A percentile compares a stretch with the other conserved stretches of the same genome.
phyloP scores from a whole-genome alignment of 2,888 invertebrate species.

The Strigamia maritima region DNA sequence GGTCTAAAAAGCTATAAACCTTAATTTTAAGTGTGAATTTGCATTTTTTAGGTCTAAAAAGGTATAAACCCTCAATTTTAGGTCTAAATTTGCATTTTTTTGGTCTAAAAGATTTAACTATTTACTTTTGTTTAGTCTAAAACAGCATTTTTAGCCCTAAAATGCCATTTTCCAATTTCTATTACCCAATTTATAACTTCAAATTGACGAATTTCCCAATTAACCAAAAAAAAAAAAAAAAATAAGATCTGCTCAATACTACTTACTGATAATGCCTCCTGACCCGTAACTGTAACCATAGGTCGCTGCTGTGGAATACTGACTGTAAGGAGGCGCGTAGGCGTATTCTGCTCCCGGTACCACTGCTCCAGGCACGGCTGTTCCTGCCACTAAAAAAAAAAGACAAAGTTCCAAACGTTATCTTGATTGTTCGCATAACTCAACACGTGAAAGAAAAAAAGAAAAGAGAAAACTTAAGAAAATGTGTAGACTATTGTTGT shows the following conservation, averaged over 20 bases:
- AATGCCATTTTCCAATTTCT: too few relatives aligned
- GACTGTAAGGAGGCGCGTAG: slow-evolving; percentile 70
- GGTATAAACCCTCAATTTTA: too few relatives aligned
- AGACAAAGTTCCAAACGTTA: neutral
- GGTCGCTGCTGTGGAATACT: slow-evolving; percentile 65
- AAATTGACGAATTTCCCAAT: neutral
- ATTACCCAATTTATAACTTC: too few relatives aligned
- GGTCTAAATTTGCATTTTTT: too few relatives aligned
- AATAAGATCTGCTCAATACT: slow-evolving; percentile 44
- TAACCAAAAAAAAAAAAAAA: neutral
- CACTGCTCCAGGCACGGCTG: slow-evolving; percentile 52
- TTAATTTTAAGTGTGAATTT: too few relatives aligned
- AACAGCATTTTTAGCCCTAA: too few relatives aligned
- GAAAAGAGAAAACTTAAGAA: too few relatives aligned
- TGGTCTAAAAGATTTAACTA: too few relatives aligned
- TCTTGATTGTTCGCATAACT: neutral
- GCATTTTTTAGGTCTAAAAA: too few relatives aligned
- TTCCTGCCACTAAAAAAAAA: slow-evolving; percentile 59
- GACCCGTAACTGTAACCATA: slow-evolving; percentile 59
- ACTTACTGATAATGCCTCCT: slow-evolving; percentile 61
- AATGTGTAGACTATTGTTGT: neutral
- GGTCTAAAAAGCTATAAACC: too few relatives aligned
- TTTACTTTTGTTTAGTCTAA: too few relatives aligned
- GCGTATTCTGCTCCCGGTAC: slow-evolving; percentile 66
- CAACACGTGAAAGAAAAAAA: neutral